These are phyloP conservation scores for Artibeus lituratus DNA, from an alignment of 2,797 vertebrate genomes.

Conservation along the genomic window DNA sequence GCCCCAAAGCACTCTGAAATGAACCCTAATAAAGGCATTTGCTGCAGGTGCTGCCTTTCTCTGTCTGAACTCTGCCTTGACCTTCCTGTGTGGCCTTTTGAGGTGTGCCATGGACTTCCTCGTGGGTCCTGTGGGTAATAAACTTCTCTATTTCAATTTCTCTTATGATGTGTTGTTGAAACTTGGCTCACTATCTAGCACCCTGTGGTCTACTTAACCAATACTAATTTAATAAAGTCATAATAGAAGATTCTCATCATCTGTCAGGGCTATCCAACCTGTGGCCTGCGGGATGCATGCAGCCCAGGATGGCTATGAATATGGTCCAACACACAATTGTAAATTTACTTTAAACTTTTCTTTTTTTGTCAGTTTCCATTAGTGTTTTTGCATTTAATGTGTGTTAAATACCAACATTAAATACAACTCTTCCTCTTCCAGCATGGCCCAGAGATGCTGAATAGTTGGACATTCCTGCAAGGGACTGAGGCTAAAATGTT, in stretches of 20 bases:
- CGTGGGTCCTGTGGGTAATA: not conserved
- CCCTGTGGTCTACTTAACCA: not conserved
- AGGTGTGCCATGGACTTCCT: not conserved
- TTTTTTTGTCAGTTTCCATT: too few relatives aligned
- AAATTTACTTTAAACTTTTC: too few relatives aligned
- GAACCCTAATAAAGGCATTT: not conserved
- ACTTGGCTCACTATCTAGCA: not conserved
- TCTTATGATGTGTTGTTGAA: not conserved
- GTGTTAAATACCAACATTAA: too few relatives aligned
- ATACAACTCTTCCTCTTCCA: too few relatives aligned
- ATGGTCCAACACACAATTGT: too few relatives aligned
- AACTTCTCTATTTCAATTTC: not conserved
- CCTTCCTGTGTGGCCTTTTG: not conserved
- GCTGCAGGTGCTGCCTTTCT: not conserved
- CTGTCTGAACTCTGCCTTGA: not conserved
- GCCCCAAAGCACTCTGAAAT: not conserved
- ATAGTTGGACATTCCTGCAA: too few relatives aligned
- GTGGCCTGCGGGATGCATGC: not conserved
- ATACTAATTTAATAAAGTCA: not conserved
- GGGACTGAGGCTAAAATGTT: too few relatives aligned
- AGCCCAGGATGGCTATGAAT: not conserved
- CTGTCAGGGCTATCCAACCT: not conserved
- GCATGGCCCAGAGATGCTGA: too few relatives aligned
- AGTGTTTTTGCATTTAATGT: too few relatives aligned
- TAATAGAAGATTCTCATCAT: not conserved